Evolutionary conservation across 2,113 vertebrate species (phyloP), one percentile per base, ranked within the genome.

Genomic region (Tenrec ecaudatus): DNA sequence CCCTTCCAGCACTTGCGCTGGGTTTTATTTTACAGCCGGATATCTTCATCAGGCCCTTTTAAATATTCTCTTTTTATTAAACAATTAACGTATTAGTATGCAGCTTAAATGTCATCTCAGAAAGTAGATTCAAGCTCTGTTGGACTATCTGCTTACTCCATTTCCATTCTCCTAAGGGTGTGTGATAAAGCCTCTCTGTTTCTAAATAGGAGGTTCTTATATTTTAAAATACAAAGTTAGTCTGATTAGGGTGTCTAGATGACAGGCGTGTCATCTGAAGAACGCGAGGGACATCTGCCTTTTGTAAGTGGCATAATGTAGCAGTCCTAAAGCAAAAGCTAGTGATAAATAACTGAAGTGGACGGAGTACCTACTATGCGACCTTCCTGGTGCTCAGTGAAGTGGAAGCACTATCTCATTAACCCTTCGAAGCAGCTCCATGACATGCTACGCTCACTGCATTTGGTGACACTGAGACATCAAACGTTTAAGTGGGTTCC

Each of bases 51-150:
- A 19, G 84, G 78, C 66, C 31, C 66, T 93, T 82, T 90, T 84
- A 7, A 93, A 92, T 77, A 93, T 73, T 91, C 76, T 89, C 25
- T 38, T 69, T 93, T 87, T 87, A 81, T 93, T 91, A 93, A 94
- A 77, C 53, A 91, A 78, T 73, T 71, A 93, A 31, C 76, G 31
- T 86, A 80, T 84, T 93, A 89, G 36, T 15, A 81, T 81, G 81
- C 78, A 81, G 47, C 20, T 60, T 84, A 83, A 83, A 66, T 66
- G 22, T 78, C 85, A 93, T 23, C 3, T 22, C 57, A 1, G 58
- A 71, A 71, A 53, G 47, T 23, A 89, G 87, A 84, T 25, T 77
- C 27, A 68, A n/a, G 53, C 47, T 89, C 40, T 1, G 0, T n/a
- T 25, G 1, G 43, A 9, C 58, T 66, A 66, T 69, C 80, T 31